Base-by-base conservation (phyloP, 2,888 invertebrate genomes). In the Aporophyla lueneburgensis region DNA sequence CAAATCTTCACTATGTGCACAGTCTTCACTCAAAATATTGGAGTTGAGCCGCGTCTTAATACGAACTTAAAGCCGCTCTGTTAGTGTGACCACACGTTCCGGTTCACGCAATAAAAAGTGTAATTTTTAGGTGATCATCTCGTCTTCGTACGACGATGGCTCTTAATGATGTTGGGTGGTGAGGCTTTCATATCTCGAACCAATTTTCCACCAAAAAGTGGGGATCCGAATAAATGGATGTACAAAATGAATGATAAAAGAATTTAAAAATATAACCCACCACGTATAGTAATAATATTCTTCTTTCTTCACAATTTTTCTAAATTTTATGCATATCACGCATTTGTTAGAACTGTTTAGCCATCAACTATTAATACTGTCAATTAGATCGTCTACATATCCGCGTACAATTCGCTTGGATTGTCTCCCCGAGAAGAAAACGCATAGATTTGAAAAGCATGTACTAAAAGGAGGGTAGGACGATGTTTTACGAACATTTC, bases 261-360 rank as follows among this genome's bases (percentile, higher is more conserved):
- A 24, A 46, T 83, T 87, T 81, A 89, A 90, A 93, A 92, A 87
- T 93, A 92, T 94, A 93, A 94, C 92, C 91, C 91, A 92, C 88
- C 93, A 93, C 92, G 87, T 90, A 88, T 90, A 91, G 87, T 89
- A 81, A 87, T 87, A 87, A 89, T 86, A 90, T 89, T 88, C 89
- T 90, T 90, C 90, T 93, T 93, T 93, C 93, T 93, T 94, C 95
- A 95, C 95, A 72, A 84, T 83, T 90, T 93, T 92, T 92, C 92
- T 90, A 93, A 90, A 88, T 86, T 91, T 92, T 92, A 89, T 92
- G 94, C 95, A 96, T 96, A 95, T 96, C 96, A 96, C 96, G 93
- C 95, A 89, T 89, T 81, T 77, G 77, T 87, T 88, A 86, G 88
- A 80, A 79, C 86, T 88, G 86, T 84, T 89, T 93, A 93, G 93